phyloP scores from a whole-genome alignment of 1,140 invertebrate genomes.

The Eurosta solidaginis region DNA sequence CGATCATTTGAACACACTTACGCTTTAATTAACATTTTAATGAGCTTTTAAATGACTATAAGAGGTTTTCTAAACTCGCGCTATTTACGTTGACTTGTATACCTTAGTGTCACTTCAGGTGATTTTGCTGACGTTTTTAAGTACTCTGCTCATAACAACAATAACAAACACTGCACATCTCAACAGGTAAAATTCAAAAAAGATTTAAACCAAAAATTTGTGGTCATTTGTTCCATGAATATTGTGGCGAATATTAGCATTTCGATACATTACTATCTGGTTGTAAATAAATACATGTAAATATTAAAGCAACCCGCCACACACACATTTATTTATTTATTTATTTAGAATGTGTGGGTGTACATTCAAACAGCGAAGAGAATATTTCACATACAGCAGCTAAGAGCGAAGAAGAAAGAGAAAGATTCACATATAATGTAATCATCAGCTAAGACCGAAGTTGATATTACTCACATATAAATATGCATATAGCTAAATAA shows the following conservation, averaged over 20 bases:
- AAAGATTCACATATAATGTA: too few relatives aligned
- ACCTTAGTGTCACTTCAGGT: slow-evolving; percentile 13
- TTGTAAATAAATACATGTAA: too few relatives aligned
- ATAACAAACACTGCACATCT: background rate
- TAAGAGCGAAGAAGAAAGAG: too few relatives aligned
- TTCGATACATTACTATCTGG: too few relatives aligned
- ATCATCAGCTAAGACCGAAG: too few relatives aligned
- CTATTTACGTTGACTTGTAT: background rate
- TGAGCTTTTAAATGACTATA: slow-evolving; percentile 31
- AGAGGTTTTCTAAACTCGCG: slow-evolving; percentile 5
- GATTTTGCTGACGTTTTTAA: background rate
- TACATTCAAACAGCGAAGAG: too few relatives aligned
- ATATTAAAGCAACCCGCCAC: too few relatives aligned
- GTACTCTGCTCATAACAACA: background rate
- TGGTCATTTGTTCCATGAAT: background rate
- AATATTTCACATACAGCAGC: too few relatives aligned
- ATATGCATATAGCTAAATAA: too few relatives aligned
- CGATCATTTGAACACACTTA: slow-evolving; percentile 24
- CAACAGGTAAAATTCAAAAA: background rate
- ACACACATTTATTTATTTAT: too few relatives aligned
- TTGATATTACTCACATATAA: too few relatives aligned
- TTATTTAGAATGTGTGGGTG: too few relatives aligned
- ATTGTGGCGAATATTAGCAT: background rate
- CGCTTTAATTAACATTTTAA: slow-evolving; percentile 33
- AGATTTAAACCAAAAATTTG: background rate